Evolutionary conservation across 2,113 vertebrate species (phyloP).

Genomic region (Limnothrissa miodon): DNA sequence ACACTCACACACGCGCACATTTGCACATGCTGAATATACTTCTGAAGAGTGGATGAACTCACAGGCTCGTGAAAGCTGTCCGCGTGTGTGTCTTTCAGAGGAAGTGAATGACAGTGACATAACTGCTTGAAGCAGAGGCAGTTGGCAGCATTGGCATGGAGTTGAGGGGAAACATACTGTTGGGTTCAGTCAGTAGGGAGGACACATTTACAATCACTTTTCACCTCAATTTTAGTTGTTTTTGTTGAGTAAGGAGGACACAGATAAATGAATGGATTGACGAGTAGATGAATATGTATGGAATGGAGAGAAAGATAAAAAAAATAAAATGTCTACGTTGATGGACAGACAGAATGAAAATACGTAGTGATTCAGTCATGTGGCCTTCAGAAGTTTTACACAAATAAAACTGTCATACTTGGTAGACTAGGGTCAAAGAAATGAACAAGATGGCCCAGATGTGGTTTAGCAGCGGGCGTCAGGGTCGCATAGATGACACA

Average conservation of each 20-base stretch:
- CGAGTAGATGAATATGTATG: not conserved
- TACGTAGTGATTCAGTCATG: not conserved
- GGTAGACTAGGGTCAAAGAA: too few species aligned
- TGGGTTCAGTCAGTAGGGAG: not conserved
- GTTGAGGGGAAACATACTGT: too few species aligned
- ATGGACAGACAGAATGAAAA: not conserved
- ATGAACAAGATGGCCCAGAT: not conserved
- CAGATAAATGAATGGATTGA: not conserved
- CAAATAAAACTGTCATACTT: too few species aligned
- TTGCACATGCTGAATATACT: not conserved
- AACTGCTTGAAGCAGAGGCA: not conserved
- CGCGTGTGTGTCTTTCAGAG: not conserved
- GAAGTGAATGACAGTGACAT: not conserved
- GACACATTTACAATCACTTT: not conserved
- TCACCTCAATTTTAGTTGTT: not conserved
- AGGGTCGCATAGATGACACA: not conserved
- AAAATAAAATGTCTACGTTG: not conserved
- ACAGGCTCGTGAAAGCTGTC: not conserved
- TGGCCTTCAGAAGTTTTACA: constrained; percentile 32
- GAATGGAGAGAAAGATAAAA: not conserved
- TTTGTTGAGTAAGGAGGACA: not conserved
- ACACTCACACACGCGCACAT: too few species aligned
- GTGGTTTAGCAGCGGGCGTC: not conserved
- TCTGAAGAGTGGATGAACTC: not conserved
- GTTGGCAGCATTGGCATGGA: not conserved